Conservation (phyloP, 2,113 vertebrate genomes). For the Ameiurus melas region DNA sequence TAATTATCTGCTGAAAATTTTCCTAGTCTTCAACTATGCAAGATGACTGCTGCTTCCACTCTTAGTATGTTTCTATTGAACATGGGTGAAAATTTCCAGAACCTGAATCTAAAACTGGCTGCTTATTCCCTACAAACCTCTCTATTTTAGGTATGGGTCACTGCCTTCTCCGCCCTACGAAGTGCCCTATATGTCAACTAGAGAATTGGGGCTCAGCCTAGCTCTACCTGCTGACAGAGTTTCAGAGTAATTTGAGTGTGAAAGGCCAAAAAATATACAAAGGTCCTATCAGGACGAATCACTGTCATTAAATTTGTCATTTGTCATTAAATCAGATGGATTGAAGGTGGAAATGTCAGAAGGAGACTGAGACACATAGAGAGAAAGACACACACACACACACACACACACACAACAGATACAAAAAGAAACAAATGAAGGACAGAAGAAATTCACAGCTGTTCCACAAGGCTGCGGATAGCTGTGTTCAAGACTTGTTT, state of each 20-base stretch:
- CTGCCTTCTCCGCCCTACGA: background rate
- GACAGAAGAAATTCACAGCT: background rate
- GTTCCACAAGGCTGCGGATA: constrained; percentile 12
- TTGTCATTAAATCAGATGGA: constrained; percentile 1
- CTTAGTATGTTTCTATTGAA: background rate
- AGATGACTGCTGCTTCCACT: background rate
- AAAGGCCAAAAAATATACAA: constrained; percentile 4
- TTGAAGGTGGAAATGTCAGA: constrained; percentile 3
- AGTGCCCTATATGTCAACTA: constrained; percentile 4
- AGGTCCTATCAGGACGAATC: background rate
- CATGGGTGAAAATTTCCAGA: background rate
- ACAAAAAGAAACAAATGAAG: background rate
- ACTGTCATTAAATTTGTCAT: background rate
- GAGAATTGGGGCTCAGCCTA: constrained; percentile 11
- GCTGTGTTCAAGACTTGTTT: constrained; percentile 15
- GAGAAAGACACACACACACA: background rate
- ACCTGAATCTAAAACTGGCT: background rate
- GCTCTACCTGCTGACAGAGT: constrained; percentile 10
- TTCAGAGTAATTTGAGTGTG: background rate
- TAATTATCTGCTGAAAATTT: background rate
- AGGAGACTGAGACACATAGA: background rate
- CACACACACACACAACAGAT: background rate
- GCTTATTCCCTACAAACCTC: background rate
- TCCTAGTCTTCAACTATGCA: background rate
- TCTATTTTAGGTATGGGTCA: constrained; percentile 13